Base-by-base conservation (phyloP, 2,888 invertebrate species). In the Lymantria monacha region DNA sequence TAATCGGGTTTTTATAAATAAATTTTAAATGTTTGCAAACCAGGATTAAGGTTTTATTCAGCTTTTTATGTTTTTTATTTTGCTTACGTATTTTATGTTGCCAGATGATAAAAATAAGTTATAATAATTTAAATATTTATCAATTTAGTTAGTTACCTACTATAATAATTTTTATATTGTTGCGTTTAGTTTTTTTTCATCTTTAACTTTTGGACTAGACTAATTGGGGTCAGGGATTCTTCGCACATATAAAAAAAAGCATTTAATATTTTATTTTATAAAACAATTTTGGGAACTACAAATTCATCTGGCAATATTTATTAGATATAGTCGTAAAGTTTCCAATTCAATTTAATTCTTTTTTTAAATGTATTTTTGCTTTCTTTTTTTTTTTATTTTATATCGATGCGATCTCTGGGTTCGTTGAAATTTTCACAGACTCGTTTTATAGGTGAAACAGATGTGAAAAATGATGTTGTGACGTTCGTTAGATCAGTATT, bases 361-460 rank as follows among this genome's bases (percentile, higher is more conserved):
- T 45, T 44, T 30, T 22, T 22, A 22, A 22, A 22, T 22, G 22
- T 22, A 40, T 38, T 41, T 31, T 43, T 33, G 41, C 42, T 49
- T 44, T 53, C 38, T 45, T 55, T 44, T 55, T n/a, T n/a, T 44
- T 55, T 51, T 52, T 47, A 51, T 55, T 30, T 58, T 53, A 48
- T 56, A 51, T 61, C 49, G 48, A 44, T 43, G 49, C 54, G 64
- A 66, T 70, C 65, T 70, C 68, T 37, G 9, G 42, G 58, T 59
- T 59, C 61, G 66, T 22, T 46, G 49, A 14, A 36, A 56, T 55
- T 56, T 76, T 86, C 86, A 80, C 87, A 88, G 83, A 78, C 88
- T 90, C 81, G 88, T 90, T 89, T 85, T 90, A 85, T 85, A 89
- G 88, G 86, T 89, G 89, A 74, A 89, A 88, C 87, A 89, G 88